Conservation (phyloP, 2,113 vertebrate species). For the Zosterops hypoxanthus region DNA sequence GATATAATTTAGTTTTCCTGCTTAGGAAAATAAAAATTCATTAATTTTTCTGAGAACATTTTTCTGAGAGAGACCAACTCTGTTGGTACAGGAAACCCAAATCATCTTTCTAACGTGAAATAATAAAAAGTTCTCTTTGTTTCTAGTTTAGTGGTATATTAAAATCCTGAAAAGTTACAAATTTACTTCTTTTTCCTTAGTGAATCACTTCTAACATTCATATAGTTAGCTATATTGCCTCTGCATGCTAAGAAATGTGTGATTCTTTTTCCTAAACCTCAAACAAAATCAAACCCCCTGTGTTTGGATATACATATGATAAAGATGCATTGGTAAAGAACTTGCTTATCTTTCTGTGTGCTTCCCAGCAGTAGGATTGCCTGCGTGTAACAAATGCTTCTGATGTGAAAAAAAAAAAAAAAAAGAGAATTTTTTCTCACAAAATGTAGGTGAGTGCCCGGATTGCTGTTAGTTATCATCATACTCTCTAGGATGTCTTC, state of each 20-base stretch:
- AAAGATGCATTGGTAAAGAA: not conserved
- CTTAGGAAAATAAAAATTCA: not conserved
- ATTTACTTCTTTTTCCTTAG: not conserved
- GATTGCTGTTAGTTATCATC: not conserved
- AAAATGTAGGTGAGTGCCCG: not conserved
- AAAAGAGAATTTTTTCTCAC: not conserved
- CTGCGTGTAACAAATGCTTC: not conserved
- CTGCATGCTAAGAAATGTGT: not conserved
- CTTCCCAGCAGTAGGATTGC: not conserved
- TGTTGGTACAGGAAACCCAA: not conserved
- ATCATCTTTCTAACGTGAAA: not conserved
- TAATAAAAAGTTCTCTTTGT: not conserved
- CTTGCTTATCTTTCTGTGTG: not conserved
- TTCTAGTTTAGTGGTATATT: not conserved
- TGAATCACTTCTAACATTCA: not conserved
- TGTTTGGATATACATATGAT: not conserved
- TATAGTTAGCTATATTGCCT: not conserved
- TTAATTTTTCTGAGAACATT: not conserved
- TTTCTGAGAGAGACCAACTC: not conserved
- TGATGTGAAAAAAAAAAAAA: too few relatives aligned
- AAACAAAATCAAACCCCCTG: fast-evolving
- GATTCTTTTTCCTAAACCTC: not conserved
- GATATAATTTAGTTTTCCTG: not conserved
- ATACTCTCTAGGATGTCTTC: not conserved
- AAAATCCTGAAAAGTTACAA: not conserved